A percentile compares a stretch with the other conserved stretches of the same genome.
These are phyloP conservation scores for Uloborus diversus DNA, from an alignment of 1,140 invertebrate species.

Conservation along the genomic window DNA sequence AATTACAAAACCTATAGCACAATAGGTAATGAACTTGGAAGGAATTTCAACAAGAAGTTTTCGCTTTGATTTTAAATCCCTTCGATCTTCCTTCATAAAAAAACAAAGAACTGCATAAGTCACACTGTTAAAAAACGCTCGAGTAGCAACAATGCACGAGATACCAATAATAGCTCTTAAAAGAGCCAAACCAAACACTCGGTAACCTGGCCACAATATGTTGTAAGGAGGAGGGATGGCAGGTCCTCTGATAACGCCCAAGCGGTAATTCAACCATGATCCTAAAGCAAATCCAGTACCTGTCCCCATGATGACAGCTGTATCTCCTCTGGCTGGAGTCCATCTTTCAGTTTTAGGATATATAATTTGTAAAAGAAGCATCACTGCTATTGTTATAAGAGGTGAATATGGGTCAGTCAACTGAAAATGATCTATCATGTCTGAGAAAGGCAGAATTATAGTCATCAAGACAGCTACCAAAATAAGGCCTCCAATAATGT, in stretches of 20 bases:
- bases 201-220: slow-evolving; percentile 79
- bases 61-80: slow-evolving; percentile 64
- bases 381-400: slow-evolving; percentile 72
- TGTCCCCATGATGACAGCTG: slow-evolving; percentile 82
- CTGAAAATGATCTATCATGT: slow-evolving; percentile 77
- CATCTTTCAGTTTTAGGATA: slow-evolving; percentile 77
- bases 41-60: slow-evolving; percentile 74
- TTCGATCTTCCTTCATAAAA: slow-evolving; percentile 72
- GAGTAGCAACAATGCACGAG: slow-evolving; percentile 74
- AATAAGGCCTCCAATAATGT: slow-evolving; percentile 78
- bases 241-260: slow-evolving; percentile 73
- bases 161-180: slow-evolving; percentile 80
- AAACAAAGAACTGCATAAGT: slow-evolving; percentile 76
- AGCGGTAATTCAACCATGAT: slow-evolving; percentile 84
- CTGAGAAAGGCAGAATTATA: slow-evolving; percentile 77
- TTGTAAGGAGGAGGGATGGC: slow-evolving; percentile 73
- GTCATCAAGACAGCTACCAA: slow-evolving; percentile 76
- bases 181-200: slow-evolving; percentile 73
- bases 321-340: slow-evolving; percentile 89
- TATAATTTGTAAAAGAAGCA: slow-evolving; percentile 75
- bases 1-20: slow-evolving; percentile 78
- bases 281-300: slow-evolving; percentile 80
- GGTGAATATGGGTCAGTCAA: slow-evolving; percentile 75
- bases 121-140: slow-evolving; percentile 75
- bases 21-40: slow-evolving; percentile 82